These are phyloP conservation scores for Tuberolachnus salignus DNA, from an alignment of 2,888 invertebrate species.

Conservation along the genomic window DNA sequence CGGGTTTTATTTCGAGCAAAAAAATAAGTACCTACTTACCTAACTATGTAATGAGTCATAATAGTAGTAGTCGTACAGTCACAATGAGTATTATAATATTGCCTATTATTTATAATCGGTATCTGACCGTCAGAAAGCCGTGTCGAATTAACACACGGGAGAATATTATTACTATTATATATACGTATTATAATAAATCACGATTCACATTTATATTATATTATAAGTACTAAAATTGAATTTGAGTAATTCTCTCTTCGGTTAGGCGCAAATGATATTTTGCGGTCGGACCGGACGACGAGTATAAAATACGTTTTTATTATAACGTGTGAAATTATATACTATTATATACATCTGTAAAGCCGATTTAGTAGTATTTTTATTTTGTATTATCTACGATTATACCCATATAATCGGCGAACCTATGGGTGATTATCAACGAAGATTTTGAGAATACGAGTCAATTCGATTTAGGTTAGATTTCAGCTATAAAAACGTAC, in stretches of 20 bases:
- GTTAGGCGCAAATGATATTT: not conserved
- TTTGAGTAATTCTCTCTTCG: not conserved
- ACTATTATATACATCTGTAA: no score
- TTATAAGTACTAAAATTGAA: not conserved
- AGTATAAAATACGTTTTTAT: not conserved
- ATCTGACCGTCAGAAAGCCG: not conserved
- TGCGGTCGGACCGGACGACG: not conserved
- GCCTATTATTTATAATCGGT: slow-evolving; percentile 20
- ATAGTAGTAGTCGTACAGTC: no score
- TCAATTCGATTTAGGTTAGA: no score
- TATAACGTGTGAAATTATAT: no score
- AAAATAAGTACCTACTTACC: slow-evolving; percentile 17
- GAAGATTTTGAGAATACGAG: no score
- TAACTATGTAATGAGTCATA: slow-evolving; percentile 19
- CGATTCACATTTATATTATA: no score
- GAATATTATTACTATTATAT: not conserved
- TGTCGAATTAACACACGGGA: not conserved
- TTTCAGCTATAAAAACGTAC: no score
- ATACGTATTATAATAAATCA: slow-evolving; percentile 19
- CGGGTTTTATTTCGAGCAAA: not conserved
- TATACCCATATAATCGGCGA: no score
- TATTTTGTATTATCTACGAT: no score
- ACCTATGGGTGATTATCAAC: no score
- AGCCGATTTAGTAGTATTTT: no score
- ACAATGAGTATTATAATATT: slow-evolving; percentile 4